phyloP scores from a whole-genome alignment of 1,140 invertebrate species.

The Penaeus indicus region DNA sequence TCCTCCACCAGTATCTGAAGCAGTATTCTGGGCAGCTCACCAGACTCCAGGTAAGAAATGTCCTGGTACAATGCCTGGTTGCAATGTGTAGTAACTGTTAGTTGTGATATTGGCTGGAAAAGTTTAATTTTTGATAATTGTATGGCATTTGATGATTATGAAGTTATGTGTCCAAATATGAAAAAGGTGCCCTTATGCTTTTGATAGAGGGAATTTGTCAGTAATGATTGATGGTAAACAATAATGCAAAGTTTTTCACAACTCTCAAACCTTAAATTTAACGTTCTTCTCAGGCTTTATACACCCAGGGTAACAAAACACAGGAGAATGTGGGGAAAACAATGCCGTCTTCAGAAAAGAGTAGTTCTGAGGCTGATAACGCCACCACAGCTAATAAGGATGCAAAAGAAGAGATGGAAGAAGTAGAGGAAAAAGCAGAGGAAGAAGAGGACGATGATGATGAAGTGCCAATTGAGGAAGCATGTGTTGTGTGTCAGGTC shows the following conservation, averaged over 20 bases:
- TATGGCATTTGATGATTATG: neutral
- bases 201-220: neutral
- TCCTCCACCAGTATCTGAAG: constrained; percentile 85
- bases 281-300: constrained; percentile 45
- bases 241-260: too few species aligned
- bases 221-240: too few species aligned
- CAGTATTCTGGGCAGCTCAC: constrained; percentile 85
- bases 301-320: constrained; percentile 39
- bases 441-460: neutral
- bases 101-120: too few species aligned
- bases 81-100: neutral
- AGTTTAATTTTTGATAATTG: too few species aligned
- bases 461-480: constrained; percentile 47
- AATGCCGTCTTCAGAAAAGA: too few species aligned
- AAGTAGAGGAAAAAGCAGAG: neutral
- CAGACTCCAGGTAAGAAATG: constrained; percentile 79
- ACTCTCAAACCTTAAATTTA: neutral
- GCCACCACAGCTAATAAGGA: neutral
- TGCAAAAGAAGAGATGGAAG: constrained; percentile 4
- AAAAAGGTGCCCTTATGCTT: neutral
- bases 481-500: constrained; percentile 61
- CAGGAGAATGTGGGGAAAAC: neutral
- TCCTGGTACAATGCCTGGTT: neutral
- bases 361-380: neutral
- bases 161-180: neutral